phyloP scores from a whole-genome alignment of 2,888 invertebrate species.

The Tinea pellionella region DNA sequence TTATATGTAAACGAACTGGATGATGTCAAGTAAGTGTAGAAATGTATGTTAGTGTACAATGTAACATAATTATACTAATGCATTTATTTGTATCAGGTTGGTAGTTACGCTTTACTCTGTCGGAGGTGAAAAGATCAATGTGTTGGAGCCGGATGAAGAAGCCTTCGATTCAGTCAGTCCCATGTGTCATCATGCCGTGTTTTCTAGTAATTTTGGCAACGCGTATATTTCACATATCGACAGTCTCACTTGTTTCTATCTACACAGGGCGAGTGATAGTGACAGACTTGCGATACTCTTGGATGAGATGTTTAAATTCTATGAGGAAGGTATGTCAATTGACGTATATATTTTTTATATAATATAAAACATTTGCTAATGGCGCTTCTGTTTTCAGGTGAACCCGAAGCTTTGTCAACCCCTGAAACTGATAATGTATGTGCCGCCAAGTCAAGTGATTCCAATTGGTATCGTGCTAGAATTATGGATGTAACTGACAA shows the following conservation, averaged over 20 bases:
- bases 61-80: neutral
- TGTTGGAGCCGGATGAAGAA: slow-evolving; percentile 65
- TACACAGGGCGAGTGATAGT: slow-evolving; percentile 67
- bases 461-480: slow-evolving; percentile 78
- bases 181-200: slow-evolving; percentile 73
- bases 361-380: neutral
- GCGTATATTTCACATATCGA: slow-evolving; percentile 69
- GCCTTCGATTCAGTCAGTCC: slow-evolving; percentile 60
- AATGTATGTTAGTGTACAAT: neutral
- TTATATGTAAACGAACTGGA: slow-evolving; percentile 35
- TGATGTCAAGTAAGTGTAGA: neutral
- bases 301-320: slow-evolving; percentile 67
- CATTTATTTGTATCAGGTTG: slow-evolving; percentile 59
- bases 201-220: slow-evolving; percentile 69
- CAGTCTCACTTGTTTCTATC: slow-evolving; percentile 70
- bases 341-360: neutral
- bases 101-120: slow-evolving; percentile 73
- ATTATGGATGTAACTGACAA: slow-evolving; percentile 56
- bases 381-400: slow-evolving; percentile 17
- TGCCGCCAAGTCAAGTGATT: slow-evolving; percentile 72
- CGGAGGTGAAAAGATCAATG: slow-evolving; percentile 55
- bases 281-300: slow-evolving; percentile 65
- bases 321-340: slow-evolving; percentile 45
- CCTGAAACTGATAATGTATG: slow-evolving; percentile 68
- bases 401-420: slow-evolving; percentile 41